Conservation (phyloP, 2,888 invertebrate species). For the Agriopis leucophaearia region DNA sequence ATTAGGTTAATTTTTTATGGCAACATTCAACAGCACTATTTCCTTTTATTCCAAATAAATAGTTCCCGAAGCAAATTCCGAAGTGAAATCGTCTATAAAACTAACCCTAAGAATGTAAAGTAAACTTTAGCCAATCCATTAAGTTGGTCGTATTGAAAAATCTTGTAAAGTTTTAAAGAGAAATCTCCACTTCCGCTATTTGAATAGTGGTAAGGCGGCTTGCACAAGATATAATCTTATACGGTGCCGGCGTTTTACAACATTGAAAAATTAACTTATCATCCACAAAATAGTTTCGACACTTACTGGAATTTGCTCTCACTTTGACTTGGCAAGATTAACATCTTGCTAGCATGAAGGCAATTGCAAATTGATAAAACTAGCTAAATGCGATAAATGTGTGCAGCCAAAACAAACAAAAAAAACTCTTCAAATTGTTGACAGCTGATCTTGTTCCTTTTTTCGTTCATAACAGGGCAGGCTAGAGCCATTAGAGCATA, state of each 20-base stretch:
- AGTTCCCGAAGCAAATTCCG: slow-evolving; percentile 4
- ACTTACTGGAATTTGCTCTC: no score
- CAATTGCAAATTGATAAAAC: no score
- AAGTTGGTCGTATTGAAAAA: slow-evolving; percentile 45
- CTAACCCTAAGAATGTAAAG: slow-evolving; percentile 8
- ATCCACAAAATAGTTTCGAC: no score
- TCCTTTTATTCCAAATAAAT: slow-evolving; percentile 5
- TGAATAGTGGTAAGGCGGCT: slow-evolving; percentile 39
- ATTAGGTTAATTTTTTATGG: no score
- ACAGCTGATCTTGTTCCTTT: no score
- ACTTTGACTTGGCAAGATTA: no score
- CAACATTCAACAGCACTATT: not conserved
- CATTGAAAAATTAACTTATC: not conserved
- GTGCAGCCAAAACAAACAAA: no score
- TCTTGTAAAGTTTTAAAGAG: slow-evolving; percentile 39
- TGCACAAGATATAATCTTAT: slow-evolving; percentile 14
- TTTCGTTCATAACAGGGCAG: no score
- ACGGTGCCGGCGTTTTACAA: not conserved
- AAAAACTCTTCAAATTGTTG: no score
- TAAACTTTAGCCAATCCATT: slow-evolving; percentile 42
- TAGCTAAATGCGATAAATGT: no score
- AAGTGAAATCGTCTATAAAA: slow-evolving; percentile 39
- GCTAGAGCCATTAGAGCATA: no score
- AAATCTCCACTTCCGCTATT: slow-evolving; percentile 30
- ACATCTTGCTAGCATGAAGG: no score